A percentile compares a stretch with the other conserved stretches of the same genome.
phyloP scores from a whole-genome alignment of 2,797 vertebrate species.

The Malacoctenus gilli region DNA sequence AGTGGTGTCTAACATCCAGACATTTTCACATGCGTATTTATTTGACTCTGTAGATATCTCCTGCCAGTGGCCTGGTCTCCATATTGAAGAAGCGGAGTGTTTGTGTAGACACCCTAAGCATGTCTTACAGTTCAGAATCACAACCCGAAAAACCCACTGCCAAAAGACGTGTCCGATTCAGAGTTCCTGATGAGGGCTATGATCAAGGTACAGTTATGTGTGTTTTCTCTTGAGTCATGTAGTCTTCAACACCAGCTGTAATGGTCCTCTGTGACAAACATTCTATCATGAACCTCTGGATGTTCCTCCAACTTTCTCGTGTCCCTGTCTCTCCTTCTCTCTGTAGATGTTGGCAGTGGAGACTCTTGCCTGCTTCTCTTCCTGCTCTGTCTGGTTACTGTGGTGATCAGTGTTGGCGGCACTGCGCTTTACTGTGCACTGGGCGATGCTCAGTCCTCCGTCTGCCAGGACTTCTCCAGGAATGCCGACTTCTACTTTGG shows the following conservation, averaged over 20 bases:
- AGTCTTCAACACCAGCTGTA: not conserved
- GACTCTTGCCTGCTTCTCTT: slow-evolving; percentile 94
- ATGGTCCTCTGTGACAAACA: not conserved
- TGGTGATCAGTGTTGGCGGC: slow-evolving; percentile 95
- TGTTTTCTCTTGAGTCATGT: not conserved
- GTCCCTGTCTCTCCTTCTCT: slow-evolving; percentile 19
- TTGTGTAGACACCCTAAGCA: slow-evolving; percentile 28
- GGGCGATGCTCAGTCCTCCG: slow-evolving; percentile 89
- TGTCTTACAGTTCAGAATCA: slow-evolving; percentile 60
- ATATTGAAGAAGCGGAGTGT: slow-evolving; percentile 90
- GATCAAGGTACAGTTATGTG: slow-evolving; percentile 85
- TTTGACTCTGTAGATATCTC: slow-evolving; percentile 79
- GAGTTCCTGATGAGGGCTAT: slow-evolving; percentile 88
- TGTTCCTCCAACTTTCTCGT: not conserved
- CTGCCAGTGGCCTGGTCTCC: slow-evolving; percentile 89
- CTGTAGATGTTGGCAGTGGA: slow-evolving; percentile 89
- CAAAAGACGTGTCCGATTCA: slow-evolving; percentile 93
- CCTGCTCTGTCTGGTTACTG: slow-evolving; percentile 92
- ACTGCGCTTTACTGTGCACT: slow-evolving; percentile 95
- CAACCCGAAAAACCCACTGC: slow-evolving; percentile 66
- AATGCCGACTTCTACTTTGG: slow-evolving; percentile 94
- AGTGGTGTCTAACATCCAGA: not conserved
- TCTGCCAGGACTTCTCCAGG: slow-evolving; percentile 93
- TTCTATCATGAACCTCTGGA: not conserved
- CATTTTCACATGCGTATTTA: not conserved